Base-by-base conservation (phyloP, 2,113 vertebrate species). In the Centrocercus urophasianus region DNA sequence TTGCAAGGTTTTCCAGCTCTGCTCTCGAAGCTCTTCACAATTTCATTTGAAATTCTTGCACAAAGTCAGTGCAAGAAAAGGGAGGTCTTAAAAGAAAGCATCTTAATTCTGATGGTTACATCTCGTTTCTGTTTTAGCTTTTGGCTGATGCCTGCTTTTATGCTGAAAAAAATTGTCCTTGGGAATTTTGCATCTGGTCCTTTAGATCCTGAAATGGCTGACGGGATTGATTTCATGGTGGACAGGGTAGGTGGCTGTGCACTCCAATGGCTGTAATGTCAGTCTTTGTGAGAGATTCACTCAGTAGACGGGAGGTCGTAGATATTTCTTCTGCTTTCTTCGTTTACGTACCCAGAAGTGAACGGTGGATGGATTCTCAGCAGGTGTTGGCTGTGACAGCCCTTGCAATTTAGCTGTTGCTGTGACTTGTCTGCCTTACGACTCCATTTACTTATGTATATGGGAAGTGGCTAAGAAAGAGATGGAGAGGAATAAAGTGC, bases 201-300 rank as follows among this genome's bases (percentile, higher is more conserved):
- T 6, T 97, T 99, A 32, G 99, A 99, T 95, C 97, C 98, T 17
- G 97, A 99, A 96, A 99, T 99, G 99, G 99, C 99, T 0, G 98
- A 99, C 43, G 99, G 99, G 34, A 99, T 99, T 61, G 99, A 99
- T 96, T 99, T 99, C 97, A 99, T 99, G 99, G 99, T 99, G 75
- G 99, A 99, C 95, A 98, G 99, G 98, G 99, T 99, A 97, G 98
- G 98, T 95, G 7, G 28, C 82, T 24, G 18, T 4, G 38, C 50
- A 13, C 63, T 48, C 28, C 36, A 2, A 1, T 8, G 42, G 65
- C 70, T 69, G 40, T 17, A 32, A 5, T 38, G 24, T 42, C 56
- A 6, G 6, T 73, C 63, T 65, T 12, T 4, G 9, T 32, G 5
- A 16, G 38, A 52, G 48, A 38, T 9, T 52, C 60, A 8, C 24